These are phyloP conservation scores for Egretta garzetta DNA, from an alignment of 2,113 vertebrate genomes.

Conservation along the genomic window DNA sequence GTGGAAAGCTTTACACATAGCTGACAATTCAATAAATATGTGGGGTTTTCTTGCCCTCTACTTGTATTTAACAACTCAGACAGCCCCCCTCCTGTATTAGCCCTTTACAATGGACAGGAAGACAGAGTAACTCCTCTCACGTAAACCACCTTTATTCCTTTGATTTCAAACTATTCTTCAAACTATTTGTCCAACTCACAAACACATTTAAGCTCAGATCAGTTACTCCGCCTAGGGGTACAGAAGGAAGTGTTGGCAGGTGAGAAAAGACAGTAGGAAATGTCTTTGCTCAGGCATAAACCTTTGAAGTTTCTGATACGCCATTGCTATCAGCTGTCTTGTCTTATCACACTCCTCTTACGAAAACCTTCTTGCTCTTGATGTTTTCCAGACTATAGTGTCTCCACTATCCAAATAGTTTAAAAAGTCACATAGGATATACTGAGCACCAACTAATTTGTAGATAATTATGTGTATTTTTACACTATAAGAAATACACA, in stretches of 20 bases:
- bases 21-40: background rate
- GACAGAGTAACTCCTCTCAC: background rate
- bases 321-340: background rate
- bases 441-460: background rate
- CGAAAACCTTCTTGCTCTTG: background rate
- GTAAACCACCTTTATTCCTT: constrained; percentile 18
- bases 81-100: background rate
- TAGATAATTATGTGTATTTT: background rate
- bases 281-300: background rate
- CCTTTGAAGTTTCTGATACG: background rate
- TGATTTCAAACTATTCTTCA: constrained; percentile 38
- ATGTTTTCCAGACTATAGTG: background rate
- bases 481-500: background rate
- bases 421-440: background rate
- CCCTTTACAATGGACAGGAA: background rate
- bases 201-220: background rate
- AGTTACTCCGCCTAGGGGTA: constrained; percentile 2
- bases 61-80: constrained; percentile 26
- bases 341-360: background rate
- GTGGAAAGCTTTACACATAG: background rate
- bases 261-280: background rate
- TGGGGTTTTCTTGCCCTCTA: constrained; percentile 6
- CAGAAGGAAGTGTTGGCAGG: background rate
- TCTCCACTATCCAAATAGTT: background rate
- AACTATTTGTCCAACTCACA: background rate